A percentile compares a stretch with the other conserved stretches of the same genome.
Conservation (phyloP, 1,140 invertebrate species). For the Nymphalis io region DNA sequence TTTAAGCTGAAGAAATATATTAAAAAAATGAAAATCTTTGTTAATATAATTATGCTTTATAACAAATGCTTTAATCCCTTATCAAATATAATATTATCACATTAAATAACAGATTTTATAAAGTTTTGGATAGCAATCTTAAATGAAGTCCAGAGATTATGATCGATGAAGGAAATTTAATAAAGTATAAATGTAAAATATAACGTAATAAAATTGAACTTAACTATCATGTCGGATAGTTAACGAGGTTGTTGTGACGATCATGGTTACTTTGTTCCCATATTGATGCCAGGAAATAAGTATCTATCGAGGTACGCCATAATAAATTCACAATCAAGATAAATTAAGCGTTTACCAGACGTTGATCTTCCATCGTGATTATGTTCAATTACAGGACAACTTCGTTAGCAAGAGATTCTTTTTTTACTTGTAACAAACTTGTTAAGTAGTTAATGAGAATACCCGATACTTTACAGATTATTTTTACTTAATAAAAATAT, state of each 20-base stretch:
- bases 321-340: slow-evolving; percentile 45
- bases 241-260: slow-evolving; percentile 57
- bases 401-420: slow-evolving; percentile 30
- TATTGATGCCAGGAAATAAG: slow-evolving; percentile 40
- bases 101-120: not conserved
- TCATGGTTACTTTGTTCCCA: slow-evolving; percentile 35
- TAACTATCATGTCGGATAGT: slow-evolving; percentile 61
- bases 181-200: slow-evolving; percentile 43
- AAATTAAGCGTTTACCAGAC: slow-evolving; percentile 44
- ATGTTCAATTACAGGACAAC: slow-evolving; percentile 39
- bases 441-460: slow-evolving; percentile 23
- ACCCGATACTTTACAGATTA: not conserved
- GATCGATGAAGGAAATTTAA: slow-evolving; percentile 42
- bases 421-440: slow-evolving; percentile 8
- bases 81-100: not conserved
- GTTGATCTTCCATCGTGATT: slow-evolving; percentile 40
- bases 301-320: slow-evolving; percentile 33
- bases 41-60: too few species aligned
- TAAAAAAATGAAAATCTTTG: too few species aligned
- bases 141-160: slow-evolving; percentile 3
- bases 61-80: too few species aligned
- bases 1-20: too few species aligned
- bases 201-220: slow-evolving; percentile 59
- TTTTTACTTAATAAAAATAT: too few species aligned
- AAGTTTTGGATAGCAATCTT: not conserved